Evolutionary conservation across 2,888 invertebrate species (phyloP), one percentile per base, ranked within the genome.

Genomic region (Sphinx pinastri): DNA sequence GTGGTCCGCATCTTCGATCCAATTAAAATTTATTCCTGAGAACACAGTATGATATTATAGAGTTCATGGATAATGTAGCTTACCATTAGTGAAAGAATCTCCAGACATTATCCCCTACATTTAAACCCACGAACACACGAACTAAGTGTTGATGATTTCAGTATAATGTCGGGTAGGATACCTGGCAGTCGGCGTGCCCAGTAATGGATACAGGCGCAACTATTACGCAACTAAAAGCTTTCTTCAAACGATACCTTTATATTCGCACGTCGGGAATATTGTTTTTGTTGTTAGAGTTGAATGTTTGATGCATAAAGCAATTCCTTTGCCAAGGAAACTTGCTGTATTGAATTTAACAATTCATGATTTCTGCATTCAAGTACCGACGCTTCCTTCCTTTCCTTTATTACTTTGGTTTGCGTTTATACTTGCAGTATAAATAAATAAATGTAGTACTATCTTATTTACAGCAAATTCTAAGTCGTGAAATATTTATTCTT

Each of bases 251-350:
- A 79, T 78, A 75, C 57, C 67, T 72, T 70, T 74, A 75, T 75
- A 79, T 69, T 70, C 71, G 73, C 69, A 58, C 52, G 76, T 76
- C 12, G 19, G 16, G 63, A 49, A 63, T 74, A 77, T 19, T 19
- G 19, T 73, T 81, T 79, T 79, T 80, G 74, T 79, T 78, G 72
- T 73, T 79, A 76, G 76, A 74, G 77, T 75, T 77, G 70, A 81
- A 81, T 80, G 76, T 77, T 76, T 76, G 69, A 75, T 75, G 72
- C 75, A 75, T 75, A 71, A 72, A 75, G 76, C 78, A 77, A 78
- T 78, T 71, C 72, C 67, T 68, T 69, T 73, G 71, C 74, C 72
- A 70, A 66, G 70, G 70, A 70, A 71, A 66, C 71, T 47, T 69
- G 69, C 55, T 58, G 12, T 67, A 70, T 67, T 55, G 58, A 70